phyloP scores from a whole-genome alignment of 2,113 vertebrate genomes.

The Callipepla squamata region DNA sequence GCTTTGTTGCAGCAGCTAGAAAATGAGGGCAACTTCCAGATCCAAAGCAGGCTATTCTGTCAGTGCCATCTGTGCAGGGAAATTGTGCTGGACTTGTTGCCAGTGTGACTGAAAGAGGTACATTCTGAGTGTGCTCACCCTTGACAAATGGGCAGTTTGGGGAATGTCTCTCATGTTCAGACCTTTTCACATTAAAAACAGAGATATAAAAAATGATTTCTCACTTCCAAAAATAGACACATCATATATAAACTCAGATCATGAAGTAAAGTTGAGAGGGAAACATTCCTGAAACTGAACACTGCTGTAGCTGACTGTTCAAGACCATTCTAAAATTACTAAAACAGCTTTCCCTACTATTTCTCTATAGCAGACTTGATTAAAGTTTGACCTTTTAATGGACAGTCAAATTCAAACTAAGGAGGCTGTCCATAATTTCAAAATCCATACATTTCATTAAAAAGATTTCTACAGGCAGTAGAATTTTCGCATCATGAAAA shows the following conservation, averaged over 20 bases:
- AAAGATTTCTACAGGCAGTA: neutral
- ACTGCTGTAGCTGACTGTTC: neutral
- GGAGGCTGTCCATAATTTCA: neutral
- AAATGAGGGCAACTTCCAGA: slow-evolving; percentile 98
- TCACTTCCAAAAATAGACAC: neutral
- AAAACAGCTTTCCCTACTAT: neutral
- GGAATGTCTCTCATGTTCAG: slow-evolving; percentile 98
- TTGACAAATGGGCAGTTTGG: slow-evolving; percentile 99
- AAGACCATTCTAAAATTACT: neutral
- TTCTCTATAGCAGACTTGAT: neutral
- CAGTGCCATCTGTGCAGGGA: slow-evolving; percentile 91
- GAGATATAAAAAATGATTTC: neutral
- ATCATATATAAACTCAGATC: neutral
- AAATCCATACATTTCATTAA: neutral
- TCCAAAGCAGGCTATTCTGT: slow-evolving; percentile 96
- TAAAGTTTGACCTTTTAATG: neutral
- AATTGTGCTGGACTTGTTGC: slow-evolving; percentile 97
- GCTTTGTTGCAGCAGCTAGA: slow-evolving; percentile 94
- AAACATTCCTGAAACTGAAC: neutral
- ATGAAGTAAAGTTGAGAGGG: neutral
- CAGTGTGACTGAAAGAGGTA: slow-evolving; percentile 95
- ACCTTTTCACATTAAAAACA: slow-evolving; percentile 81
- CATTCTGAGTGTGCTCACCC: slow-evolving; percentile 98
- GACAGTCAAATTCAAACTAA: neutral
- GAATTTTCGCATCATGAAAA: neutral